Conservation (phyloP, 2,113 vertebrate species). For the Gambusia affinis region DNA sequence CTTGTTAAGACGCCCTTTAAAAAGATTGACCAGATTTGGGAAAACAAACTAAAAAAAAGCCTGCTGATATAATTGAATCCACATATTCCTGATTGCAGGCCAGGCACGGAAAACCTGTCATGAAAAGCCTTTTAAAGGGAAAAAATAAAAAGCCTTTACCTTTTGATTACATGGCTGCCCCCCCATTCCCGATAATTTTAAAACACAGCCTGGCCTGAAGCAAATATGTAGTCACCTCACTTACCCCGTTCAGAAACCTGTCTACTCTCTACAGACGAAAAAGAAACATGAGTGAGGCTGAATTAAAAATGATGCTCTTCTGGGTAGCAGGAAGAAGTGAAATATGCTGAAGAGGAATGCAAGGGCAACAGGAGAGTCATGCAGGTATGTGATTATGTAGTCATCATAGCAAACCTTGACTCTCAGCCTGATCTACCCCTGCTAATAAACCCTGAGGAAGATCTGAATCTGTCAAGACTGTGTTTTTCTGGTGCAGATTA, state of each 20-base stretch:
- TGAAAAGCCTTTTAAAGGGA: conserved; percentile 7
- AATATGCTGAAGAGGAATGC: conserved; percentile 8
- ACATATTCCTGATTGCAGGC: conserved; percentile 51
- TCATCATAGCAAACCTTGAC: conserved; percentile 53
- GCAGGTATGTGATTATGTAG: conserved; percentile 54
- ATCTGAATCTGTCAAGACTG: conserved; percentile 45
- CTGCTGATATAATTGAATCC: conserved; percentile 58
- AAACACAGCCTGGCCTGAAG: conserved; percentile 30
- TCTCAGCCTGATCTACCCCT: conserved; percentile 28
- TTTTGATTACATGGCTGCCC: conserved; percentile 48
- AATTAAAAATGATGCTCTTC: conserved; percentile 25
- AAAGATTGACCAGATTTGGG: conserved; percentile 53
- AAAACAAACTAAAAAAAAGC: conserved; percentile 42
- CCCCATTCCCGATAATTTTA: conserved; percentile 45
- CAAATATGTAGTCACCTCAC: conserved; percentile 35
- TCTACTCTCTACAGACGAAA: neutral
- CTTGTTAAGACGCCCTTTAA: conserved; percentile 53
- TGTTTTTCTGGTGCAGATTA: conserved; percentile 52
- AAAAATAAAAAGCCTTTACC: conserved; percentile 19
- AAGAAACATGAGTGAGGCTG: neutral
- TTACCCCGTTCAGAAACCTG: conserved; percentile 40
- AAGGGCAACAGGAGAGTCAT: conserved; percentile 27
- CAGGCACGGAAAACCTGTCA: conserved; percentile 41
- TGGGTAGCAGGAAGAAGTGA: neutral
- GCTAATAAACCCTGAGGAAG: conserved; percentile 40